Percentiles rank a stretch among this genome's conserved stretches.
Conservation (phyloP, 2,888 invertebrate species). For the Tortricodes alternella region DNA sequence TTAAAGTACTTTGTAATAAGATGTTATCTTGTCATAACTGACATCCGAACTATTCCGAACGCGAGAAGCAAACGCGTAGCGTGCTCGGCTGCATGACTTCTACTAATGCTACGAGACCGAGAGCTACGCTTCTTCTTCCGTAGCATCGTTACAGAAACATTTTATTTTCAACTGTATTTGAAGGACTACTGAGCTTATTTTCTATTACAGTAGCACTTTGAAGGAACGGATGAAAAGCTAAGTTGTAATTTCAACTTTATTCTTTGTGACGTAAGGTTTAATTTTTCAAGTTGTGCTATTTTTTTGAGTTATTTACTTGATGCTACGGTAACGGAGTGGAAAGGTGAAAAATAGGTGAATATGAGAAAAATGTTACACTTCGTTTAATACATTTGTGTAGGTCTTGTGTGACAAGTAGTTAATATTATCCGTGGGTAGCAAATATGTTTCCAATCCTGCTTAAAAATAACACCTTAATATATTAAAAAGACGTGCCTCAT, state of each 20-base stretch:
- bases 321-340: constrained; percentile 8
- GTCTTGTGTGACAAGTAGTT: background rate
- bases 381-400: constrained; percentile 20
- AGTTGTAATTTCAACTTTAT: background rate
- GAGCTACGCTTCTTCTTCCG: constrained; percentile 24
- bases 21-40: background rate
- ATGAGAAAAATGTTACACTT: constrained; percentile 13
- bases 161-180: constrained; percentile 1
- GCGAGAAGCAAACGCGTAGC: constrained; percentile 40
- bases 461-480: too few species aligned
- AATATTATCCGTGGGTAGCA: too few species aligned
- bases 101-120: constrained; percentile 39
- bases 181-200: background rate
- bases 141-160: background rate
- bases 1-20: background rate
- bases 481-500: too few species aligned
- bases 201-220: background rate
- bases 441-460: too few species aligned
- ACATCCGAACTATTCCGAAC: background rate
- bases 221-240: background rate
- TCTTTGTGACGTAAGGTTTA: background rate
- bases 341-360: constrained; percentile 2
- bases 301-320: constrained; percentile 9
- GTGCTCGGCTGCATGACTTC: constrained; percentile 42
- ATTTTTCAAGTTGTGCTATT: background rate